A percentile compares a stretch with the other conserved stretches of the same genome.
phyloP scores from a whole-genome alignment of 2,113 vertebrate genomes.

The Arizona elegans region DNA sequence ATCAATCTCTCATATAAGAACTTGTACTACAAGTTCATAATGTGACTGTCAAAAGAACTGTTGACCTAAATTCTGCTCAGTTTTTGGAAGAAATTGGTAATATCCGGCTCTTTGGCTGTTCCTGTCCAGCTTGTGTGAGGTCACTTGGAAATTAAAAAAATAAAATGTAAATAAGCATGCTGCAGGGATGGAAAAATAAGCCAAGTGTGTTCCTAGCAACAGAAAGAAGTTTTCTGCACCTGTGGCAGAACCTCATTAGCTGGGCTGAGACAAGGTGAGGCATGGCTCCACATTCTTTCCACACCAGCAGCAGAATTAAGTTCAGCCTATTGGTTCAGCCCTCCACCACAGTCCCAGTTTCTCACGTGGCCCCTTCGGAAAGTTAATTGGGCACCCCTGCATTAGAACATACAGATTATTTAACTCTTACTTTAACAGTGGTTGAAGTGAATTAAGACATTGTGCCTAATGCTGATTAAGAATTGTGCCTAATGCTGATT shows the following conservation, averaged over 20 bases:
- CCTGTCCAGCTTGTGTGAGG: not conserved
- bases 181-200: not conserved
- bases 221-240: not conserved
- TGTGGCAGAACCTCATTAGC: not conserved
- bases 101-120: not conserved
- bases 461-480: not conserved
- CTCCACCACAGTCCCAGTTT: not conserved
- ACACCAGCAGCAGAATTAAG: not conserved
- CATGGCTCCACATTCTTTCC: not conserved
- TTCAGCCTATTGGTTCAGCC: not conserved
- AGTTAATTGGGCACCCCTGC: not conserved
- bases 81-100: not conserved
- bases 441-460: not conserved
- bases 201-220: not conserved
- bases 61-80: not conserved
- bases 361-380: not conserved
- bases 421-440: not conserved
- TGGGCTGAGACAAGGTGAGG: not conserved
- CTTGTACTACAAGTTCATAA: not conserved
- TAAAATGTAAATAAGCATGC: not conserved
- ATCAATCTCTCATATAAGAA: not conserved
- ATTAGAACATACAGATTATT: not conserved
- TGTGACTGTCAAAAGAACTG: not conserved
- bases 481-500: not conserved
- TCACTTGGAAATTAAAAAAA: not conserved